phyloP scores from a whole-genome alignment of 1,140 invertebrate species.

The Plectus sambesii region DNA sequence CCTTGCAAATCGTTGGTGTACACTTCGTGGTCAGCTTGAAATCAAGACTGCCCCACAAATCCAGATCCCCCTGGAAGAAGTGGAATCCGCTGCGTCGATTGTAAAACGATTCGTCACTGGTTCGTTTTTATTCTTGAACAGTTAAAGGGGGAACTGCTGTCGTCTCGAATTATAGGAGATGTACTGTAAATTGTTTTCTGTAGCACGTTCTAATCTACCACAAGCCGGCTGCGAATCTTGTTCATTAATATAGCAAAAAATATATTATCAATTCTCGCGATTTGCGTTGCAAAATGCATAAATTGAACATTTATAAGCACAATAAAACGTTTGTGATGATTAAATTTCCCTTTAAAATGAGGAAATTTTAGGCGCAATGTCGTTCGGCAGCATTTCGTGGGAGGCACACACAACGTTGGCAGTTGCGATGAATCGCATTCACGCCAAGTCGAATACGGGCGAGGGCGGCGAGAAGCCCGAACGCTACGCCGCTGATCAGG shows the following conservation, averaged over 20 bases:
- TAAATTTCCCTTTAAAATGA: slow-evolving; percentile 11
- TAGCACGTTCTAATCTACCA: no score
- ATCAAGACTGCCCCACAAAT: slow-evolving; percentile 59
- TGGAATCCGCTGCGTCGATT: slow-evolving; percentile 77
- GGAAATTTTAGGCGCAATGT: slow-evolving; percentile 63
- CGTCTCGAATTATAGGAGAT: no score
- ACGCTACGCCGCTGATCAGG: slow-evolving; percentile 61
- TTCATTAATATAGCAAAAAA: no score
- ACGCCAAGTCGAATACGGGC: slow-evolving; percentile 85
- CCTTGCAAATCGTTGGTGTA: slow-evolving; percentile 69
- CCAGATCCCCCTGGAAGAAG: slow-evolving; percentile 64
- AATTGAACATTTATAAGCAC: no score
- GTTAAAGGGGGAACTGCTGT: no score
- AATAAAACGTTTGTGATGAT: no score
- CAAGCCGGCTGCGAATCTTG: no score
- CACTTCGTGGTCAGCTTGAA: slow-evolving; percentile 76
- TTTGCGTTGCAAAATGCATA: no score
- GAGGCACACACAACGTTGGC: slow-evolving; percentile 85
- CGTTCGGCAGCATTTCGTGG: slow-evolving; percentile 71
- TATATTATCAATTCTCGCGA: no score
- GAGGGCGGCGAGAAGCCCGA: slow-evolving; percentile 72
- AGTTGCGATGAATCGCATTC: slow-evolving; percentile 84
- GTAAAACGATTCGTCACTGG: slow-evolving; percentile 90
- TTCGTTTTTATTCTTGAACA: no score
- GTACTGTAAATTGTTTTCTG: no score